Conservation (phyloP, 2,113 vertebrate species). For the Hiodon alosoides region DNA sequence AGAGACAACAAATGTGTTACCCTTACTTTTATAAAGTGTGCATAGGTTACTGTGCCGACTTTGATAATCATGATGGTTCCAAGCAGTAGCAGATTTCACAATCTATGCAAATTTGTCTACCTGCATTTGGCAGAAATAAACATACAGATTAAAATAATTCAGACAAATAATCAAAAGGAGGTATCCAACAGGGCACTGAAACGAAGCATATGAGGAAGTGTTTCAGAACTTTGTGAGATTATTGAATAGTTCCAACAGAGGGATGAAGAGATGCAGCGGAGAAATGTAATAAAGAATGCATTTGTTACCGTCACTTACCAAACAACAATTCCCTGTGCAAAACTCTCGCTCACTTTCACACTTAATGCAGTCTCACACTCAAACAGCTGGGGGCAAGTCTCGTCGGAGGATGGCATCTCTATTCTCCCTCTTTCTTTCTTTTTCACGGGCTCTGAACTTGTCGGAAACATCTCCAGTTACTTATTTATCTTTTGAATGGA, state of each 20-base stretch:
- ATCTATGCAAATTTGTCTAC: too few species aligned
- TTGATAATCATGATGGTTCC: too few species aligned
- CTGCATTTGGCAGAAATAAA: too few species aligned
- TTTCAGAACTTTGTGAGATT: conserved; percentile 14
- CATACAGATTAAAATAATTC: too few species aligned
- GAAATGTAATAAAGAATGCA: neutral
- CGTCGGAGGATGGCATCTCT: conserved; percentile 3
- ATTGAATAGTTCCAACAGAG: conserved; percentile 14
- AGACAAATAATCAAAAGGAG: too few species aligned
- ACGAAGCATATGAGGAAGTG: neutral
- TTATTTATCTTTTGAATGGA: conserved; percentile 16
- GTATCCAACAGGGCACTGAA: too few species aligned
- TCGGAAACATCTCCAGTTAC: neutral
- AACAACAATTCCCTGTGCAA: too few species aligned
- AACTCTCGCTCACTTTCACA: too few species aligned
- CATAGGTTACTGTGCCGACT: too few species aligned
- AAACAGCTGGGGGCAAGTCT: conserved; percentile 11
- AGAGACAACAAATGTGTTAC: too few species aligned
- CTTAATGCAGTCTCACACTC: conserved; percentile 2
- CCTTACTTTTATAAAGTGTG: too few species aligned
- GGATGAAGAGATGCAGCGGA: neutral
- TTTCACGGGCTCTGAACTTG: neutral
- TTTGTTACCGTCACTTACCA: neutral
- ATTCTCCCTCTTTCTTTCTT: neutral
- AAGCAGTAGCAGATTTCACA: too few species aligned